Evolutionary conservation across 1,140 invertebrate species (phyloP).

Genomic region (Vanessa tameamea): DNA sequence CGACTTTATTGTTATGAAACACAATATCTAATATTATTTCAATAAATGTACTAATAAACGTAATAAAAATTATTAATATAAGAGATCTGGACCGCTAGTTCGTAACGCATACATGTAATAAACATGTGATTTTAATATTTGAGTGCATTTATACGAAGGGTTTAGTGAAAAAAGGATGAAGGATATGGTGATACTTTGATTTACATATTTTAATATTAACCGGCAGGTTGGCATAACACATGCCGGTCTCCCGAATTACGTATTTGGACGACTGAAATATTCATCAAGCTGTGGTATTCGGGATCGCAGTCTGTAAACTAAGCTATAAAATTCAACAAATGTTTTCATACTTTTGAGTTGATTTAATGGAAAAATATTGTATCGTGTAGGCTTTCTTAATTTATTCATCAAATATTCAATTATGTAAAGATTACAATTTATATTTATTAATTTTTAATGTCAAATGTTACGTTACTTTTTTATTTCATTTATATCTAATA

Average conservation of each 20-base stretch:
- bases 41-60: no score
- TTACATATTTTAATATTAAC: slow-evolving; percentile 75
- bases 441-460: no score
- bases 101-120: not conserved
- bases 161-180: slow-evolving; percentile 43
- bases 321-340: slow-evolving; percentile 2
- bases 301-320: not conserved
- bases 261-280: slow-evolving; percentile 62
- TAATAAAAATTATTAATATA: not conserved
- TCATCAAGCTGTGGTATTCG: slow-evolving; percentile 46
- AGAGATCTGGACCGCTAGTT: not conserved
- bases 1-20: no score
- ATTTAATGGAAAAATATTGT: not conserved
- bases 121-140: slow-evolving; percentile 35
- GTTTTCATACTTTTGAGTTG: not conserved
- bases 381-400: no score
- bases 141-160: slow-evolving; percentile 40
- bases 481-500: no score
- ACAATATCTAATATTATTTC: no score
- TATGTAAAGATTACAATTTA: no score
- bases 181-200: slow-evolving; percentile 63
- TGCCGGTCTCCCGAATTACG: slow-evolving; percentile 53
- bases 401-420: no score
- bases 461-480: no score
- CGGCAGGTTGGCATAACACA: slow-evolving; percentile 47